These are phyloP conservation scores for Embidobia sp. DNA, from an alignment of 2,888 invertebrate species.

Conservation along the genomic window DNA sequence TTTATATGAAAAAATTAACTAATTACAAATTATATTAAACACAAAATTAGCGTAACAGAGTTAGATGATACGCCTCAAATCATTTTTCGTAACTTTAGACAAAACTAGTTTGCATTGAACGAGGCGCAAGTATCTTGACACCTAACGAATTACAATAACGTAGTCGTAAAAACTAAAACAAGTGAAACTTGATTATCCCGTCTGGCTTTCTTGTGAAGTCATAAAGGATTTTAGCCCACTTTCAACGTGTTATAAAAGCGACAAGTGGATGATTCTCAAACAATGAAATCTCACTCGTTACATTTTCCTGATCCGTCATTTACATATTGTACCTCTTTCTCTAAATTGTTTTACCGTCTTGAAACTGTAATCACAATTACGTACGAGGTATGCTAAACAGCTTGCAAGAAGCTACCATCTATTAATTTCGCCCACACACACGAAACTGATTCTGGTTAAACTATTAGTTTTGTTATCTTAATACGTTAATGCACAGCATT, in stretches of 20 bases:
- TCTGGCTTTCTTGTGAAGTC: conserved; percentile 34
- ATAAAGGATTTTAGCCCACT: conserved; percentile 36
- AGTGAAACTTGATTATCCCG: conserved; percentile 46
- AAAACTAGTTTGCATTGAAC: conserved; percentile 13
- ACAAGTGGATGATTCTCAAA: conserved; percentile 19
- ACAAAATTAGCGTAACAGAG: no score
- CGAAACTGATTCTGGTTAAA: no score
- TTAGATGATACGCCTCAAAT: no score
- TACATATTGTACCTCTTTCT: not conserved
- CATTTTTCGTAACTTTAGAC: conserved; percentile 11
- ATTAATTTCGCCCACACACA: no score
- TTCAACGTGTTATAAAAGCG: conserved; percentile 31
- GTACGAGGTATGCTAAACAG: no score
- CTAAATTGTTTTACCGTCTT: not conserved
- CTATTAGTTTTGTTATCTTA: no score
- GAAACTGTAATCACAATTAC: no score
- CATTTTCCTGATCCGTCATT: conserved; percentile 7
- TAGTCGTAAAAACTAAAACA: conserved; percentile 28
- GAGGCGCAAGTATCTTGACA: conserved; percentile 15
- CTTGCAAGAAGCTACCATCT: no score
- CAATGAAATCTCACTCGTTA: conserved; percentile 29
- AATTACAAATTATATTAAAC: no score
- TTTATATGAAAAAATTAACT: no score
- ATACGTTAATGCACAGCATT: no score
- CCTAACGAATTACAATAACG: conserved; percentile 19